phyloP scores from a whole-genome alignment of 2,888 invertebrate species.

The Philhelius pedissequus region DNA sequence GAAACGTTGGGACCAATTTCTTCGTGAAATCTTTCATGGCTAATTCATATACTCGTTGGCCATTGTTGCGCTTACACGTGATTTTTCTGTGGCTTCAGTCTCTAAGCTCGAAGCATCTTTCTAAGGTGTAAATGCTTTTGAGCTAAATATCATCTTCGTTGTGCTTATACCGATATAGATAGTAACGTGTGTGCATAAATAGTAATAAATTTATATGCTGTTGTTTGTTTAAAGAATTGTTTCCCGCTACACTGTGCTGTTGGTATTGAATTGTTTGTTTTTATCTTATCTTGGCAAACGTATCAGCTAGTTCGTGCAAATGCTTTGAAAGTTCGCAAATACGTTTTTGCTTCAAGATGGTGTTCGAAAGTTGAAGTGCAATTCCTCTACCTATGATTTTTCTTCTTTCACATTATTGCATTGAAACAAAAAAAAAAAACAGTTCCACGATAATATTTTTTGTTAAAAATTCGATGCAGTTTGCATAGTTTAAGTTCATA shows the following conservation, averaged over 20 bases:
- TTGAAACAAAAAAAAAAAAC: neutral
- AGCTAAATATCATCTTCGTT: slow-evolving; percentile 31
- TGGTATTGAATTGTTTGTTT: slow-evolving; percentile 8
- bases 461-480: neutral
- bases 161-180: slow-evolving; percentile 14
- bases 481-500: neutral
- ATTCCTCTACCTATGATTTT: neutral
- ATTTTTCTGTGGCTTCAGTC: slow-evolving; percentile 52
- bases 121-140: slow-evolving; percentile 29
- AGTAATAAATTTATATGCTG: neutral
- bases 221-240: slow-evolving; percentile 50
- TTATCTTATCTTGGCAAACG: neutral
- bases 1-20: slow-evolving; percentile 45
- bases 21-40: slow-evolving; percentile 68
- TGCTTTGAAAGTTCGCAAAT: slow-evolving; percentile 26
- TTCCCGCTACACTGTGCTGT: neutral
- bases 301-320: slow-evolving; percentile 12
- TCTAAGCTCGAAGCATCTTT: slow-evolving; percentile 23
- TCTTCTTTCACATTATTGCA: neutral
- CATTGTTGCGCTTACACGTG: slow-evolving; percentile 78
- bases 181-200: slow-evolving; percentile 26
- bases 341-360: neutral
- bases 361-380: slow-evolving; percentile 53
- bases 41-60: slow-evolving; percentile 77
- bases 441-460: neutral